phyloP scores from a whole-genome alignment of 2,113 vertebrate genomes.

The Lampris megalopsis region DNA sequence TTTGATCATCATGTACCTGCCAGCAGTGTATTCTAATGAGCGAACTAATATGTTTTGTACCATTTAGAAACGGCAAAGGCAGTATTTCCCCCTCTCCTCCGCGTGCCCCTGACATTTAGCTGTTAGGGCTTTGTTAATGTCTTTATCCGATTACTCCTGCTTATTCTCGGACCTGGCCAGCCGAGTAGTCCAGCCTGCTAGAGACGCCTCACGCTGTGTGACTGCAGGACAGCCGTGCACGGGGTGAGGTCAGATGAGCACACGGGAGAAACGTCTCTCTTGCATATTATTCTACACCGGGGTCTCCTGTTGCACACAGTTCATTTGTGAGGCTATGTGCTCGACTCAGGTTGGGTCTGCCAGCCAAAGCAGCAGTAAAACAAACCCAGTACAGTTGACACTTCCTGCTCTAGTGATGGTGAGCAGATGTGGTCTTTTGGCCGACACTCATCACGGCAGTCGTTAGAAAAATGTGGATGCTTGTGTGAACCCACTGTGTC shows the following conservation, averaged over 20 bases:
- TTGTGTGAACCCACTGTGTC: constrained; percentile 9
- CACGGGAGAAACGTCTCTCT: too few relatives aligned
- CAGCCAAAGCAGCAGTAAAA: too few relatives aligned
- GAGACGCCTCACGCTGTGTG: neutral
- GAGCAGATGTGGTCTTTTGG: constrained; percentile 45
- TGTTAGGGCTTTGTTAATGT: constrained; percentile 17
- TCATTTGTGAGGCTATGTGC: neutral
- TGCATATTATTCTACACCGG: too few relatives aligned
- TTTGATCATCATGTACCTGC: too few relatives aligned
- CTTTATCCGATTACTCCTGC: constrained; percentile 62
- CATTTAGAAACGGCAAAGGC: neutral
- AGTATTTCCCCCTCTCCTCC: constrained; percentile 14
- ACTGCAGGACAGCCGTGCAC: neutral
- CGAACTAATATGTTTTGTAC: too few relatives aligned
- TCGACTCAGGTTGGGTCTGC: too few relatives aligned
- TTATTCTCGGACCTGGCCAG: constrained; percentile 37
- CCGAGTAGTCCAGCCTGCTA: constrained; percentile 12
- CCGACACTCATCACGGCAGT: neutral
- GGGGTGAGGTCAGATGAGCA: neutral
- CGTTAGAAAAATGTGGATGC: neutral
- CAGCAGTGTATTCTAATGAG: too few relatives aligned
- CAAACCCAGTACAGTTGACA: too few relatives aligned
- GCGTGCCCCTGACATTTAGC: constrained; percentile 29
- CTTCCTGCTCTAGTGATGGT: too few relatives aligned
- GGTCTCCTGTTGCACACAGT: neutral